Base-by-base conservation (phyloP, 2,113 vertebrate genomes). In the Apodemus speciosus region DNA sequence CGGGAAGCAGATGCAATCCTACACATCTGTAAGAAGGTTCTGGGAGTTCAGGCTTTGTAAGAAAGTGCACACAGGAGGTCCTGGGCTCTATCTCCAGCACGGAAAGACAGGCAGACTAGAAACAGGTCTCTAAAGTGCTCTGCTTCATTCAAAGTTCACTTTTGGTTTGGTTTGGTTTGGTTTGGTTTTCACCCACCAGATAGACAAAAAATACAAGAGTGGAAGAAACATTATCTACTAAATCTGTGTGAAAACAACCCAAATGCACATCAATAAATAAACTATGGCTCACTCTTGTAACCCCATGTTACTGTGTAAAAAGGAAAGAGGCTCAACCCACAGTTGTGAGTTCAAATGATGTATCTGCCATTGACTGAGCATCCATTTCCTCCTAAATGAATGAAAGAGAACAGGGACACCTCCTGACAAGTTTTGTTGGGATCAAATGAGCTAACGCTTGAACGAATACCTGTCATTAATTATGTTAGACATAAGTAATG, bases 341-440 rank as follows among this genome's bases (percentile, higher is more conserved):
- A 73, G 13, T 25, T 43, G 13, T 27, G 56, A 32, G 49, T 79
- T 92, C 84, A 89, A 88, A 89, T 62, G 46, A n/a, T 53, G 49
- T 11, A 43, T 64, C 6, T 66, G 38, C 13, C 6, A 83, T n/a
- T 77, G 75, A 73, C 11, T 85, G 32, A 62, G 40, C 23, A 27
- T 35, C 75, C 49, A 43, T 86, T 90, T 95, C 30, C 32, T 91
- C 46, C 53, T 23, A 69, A 73, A 7, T 40, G 81, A 91, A 90
- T 62, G 20, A 16, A 35, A 68, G 9, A 11, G 2, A 72, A 53
- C n/a, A 80, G 38, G n/a, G 69, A 79, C 4, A 35, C 20, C 73
- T 71, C 51, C 62, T 58, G 46, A 73, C 38, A 9, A 64, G 25
- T 62, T 20, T 5, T 49, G 9, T 20, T 9, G 40, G 15, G n/a